phyloP scores from a whole-genome alignment of 2,797 vertebrate genomes.

The Lemur catta region DNA sequence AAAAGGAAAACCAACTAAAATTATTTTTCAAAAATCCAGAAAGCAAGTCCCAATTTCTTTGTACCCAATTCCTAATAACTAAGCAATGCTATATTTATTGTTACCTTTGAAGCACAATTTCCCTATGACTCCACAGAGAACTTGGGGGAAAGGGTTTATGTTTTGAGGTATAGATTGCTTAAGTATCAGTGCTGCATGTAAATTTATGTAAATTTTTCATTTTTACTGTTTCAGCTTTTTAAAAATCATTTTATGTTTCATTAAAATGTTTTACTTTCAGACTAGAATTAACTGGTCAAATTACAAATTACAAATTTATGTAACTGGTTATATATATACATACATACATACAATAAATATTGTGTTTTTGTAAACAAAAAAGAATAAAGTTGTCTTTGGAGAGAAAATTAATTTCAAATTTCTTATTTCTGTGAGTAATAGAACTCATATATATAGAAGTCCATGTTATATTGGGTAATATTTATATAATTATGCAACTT shows the following conservation, averaged over 20 bases:
- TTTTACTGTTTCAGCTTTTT: neutral
- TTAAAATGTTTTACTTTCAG: slow-evolving; percentile 4
- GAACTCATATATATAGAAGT: neutral
- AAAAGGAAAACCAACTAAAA: neutral
- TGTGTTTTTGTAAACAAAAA: slow-evolving; percentile 16
- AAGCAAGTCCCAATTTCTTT: neutral
- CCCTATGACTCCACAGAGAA: neutral
- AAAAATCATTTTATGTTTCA: neutral
- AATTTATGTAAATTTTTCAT: neutral
- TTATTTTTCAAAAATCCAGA: neutral
- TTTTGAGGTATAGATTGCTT: neutral
- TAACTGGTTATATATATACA: neutral
- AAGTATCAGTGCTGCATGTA: neutral
- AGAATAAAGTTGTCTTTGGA: neutral
- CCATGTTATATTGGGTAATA: neutral
- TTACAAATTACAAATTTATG: neutral
- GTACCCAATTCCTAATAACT: neutral
- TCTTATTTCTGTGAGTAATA: neutral
- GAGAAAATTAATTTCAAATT: slow-evolving; percentile 7
- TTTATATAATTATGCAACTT: neutral
- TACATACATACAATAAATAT: neutral
- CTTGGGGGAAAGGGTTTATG: neutral
- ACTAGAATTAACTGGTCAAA: neutral
- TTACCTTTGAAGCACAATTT: neutral
- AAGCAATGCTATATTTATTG: neutral